A percentile compares a stretch with the other conserved stretches of the same genome.
These are phyloP conservation scores for Calcarius lapponicus DNA, from an alignment of 2,797 vertebrate genomes.

Conservation along the genomic window DNA sequence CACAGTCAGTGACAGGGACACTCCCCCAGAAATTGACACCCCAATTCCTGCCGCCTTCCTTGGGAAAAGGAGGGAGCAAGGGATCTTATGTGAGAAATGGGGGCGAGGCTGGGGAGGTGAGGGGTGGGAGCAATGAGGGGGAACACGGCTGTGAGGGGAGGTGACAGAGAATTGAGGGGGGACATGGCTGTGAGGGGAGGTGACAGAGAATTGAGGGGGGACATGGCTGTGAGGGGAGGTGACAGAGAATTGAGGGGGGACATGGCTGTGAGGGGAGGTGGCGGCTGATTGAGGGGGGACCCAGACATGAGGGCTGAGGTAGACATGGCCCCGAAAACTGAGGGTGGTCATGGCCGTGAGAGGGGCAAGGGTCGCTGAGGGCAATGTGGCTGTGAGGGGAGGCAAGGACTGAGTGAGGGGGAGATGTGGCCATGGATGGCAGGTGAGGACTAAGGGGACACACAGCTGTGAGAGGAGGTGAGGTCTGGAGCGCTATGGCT, in stretches of 20 bases:
- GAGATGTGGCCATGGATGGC: too few species aligned
- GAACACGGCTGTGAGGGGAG: neutral
- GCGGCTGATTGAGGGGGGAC: rapidly evolving
- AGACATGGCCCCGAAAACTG: rapidly evolving
- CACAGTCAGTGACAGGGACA: neutral
- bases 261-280: neutral
- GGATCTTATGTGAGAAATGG: neutral
- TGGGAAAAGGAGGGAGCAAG: neutral
- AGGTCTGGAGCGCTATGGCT: too few species aligned
- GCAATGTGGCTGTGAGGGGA: neutral
- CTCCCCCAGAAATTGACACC: rapidly evolving
- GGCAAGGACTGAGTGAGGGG: neutral
- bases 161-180: rapidly evolving
- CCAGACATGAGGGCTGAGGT: rapidly evolving
- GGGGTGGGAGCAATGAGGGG: rapidly evolving
- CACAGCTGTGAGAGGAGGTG: too few species aligned
- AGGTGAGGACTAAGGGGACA: neutral
- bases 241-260: neutral
- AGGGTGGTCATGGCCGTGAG: rapidly evolving
- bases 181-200: neutral
- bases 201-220: rapidly evolving
- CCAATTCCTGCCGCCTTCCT: neutral
- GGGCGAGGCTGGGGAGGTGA: neutral
- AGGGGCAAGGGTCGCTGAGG: neutral
- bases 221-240: neutral